Percentiles rank a stretch among this genome's conserved stretches.
These are phyloP conservation scores for Brachionus koreanus DNA, from an alignment of 1,140 invertebrate genomes.

Conservation along the genomic window DNA sequence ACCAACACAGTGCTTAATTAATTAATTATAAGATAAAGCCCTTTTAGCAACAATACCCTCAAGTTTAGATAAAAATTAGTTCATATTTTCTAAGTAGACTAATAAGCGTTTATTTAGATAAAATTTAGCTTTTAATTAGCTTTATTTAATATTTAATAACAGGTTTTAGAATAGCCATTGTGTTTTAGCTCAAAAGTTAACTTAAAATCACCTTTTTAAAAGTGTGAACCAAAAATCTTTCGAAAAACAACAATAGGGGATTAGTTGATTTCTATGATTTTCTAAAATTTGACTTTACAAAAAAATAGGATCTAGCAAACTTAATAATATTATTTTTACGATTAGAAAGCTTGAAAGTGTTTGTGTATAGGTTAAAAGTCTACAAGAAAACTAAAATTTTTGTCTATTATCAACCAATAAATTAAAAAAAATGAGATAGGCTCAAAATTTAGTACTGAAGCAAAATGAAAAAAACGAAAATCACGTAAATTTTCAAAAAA, in stretches of 20 bases:
- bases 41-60: background rate
- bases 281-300: background rate
- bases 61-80: background rate
- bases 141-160: background rate
- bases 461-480: background rate
- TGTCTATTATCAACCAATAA: background rate
- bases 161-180: background rate
- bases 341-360: background rate
- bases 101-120: background rate
- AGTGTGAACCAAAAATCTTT: background rate
- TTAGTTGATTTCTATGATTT: background rate
- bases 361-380: background rate
- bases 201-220: background rate
- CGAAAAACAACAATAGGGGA: background rate
- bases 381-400: background rate
- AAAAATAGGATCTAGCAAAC: background rate
- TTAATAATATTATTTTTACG: background rate
- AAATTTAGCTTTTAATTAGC: background rate
- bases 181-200: background rate
- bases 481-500: background rate
- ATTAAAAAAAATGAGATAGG: too few species aligned
- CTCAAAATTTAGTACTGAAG: too few species aligned
- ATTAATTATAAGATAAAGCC: background rate
- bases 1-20: background rate
- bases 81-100: background rate